A percentile compares a stretch with the other conserved stretches of the same genome.
Evolutionary conservation across 1,140 invertebrate genomes (phyloP).

Genomic region (Ips nitidus): DNA sequence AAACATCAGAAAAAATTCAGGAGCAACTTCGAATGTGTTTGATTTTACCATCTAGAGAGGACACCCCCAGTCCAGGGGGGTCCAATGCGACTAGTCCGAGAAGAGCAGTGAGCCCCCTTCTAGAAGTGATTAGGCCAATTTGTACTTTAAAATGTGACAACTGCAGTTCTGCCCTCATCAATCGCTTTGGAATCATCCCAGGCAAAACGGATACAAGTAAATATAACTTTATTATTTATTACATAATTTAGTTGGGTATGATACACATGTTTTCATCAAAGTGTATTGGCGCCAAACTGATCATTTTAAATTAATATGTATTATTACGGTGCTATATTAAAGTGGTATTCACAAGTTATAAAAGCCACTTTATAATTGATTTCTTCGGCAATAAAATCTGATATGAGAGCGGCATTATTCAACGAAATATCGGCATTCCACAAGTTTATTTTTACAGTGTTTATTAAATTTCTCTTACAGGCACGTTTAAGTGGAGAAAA

Average conservation of each 20-base stretch:
- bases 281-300: not conserved
- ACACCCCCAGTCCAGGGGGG: conserved; percentile 12
- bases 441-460: too few species aligned
- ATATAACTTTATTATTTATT: conserved; percentile 13
- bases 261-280: too few species aligned
- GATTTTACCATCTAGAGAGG: conserved; percentile 10
- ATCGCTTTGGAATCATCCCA: conserved; percentile 22
- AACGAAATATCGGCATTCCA: too few species aligned
- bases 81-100: conserved; percentile 57
- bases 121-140: conserved; percentile 68
- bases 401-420: too few species aligned
- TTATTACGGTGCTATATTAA: too few species aligned
- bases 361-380: too few species aligned
- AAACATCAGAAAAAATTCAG: conserved; percentile 3
- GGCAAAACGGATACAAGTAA: conserved; percentile 27
- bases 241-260: too few species aligned
- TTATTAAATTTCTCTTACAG: too few species aligned
- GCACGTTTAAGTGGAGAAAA: too few species aligned
- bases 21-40: conserved; percentile 16
- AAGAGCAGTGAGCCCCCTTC: conserved; percentile 66
- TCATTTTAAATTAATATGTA: too few species aligned
- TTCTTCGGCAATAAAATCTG: too few species aligned
- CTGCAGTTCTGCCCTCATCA: conserved; percentile 54
- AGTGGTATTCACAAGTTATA: too few species aligned
- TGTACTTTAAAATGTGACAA: conserved; percentile 72